These are phyloP conservation scores for Agrilus mali DNA, from an alignment of 2,888 invertebrate genomes.

Conservation along the genomic window DNA sequence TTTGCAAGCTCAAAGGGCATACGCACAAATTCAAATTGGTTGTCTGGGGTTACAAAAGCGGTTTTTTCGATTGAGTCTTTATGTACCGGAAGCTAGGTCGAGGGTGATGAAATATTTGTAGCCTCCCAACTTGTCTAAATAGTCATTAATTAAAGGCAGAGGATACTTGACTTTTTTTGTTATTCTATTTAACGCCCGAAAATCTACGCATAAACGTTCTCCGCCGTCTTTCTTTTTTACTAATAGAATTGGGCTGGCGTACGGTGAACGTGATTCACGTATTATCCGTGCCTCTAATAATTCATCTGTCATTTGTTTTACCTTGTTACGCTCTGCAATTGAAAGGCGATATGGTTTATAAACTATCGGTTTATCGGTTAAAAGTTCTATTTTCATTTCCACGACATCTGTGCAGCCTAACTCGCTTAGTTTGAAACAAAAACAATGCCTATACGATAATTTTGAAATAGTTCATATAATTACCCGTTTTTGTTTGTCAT, in stretches of 20 bases:
- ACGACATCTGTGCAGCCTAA: too few relatives aligned
- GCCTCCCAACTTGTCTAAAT: not conserved
- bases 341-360: not conserved
- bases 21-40: slow-evolving; percentile 9
- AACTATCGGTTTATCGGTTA: too few relatives aligned
- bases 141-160: not conserved
- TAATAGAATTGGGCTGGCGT: not conserved
- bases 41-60: slow-evolving; percentile 9
- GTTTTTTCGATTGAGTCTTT: slow-evolving; percentile 7
- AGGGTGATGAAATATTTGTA: slow-evolving; percentile 5
- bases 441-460: too few relatives aligned
- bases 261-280: not conserved
- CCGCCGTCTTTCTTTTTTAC: slow-evolving; percentile 1
- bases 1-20: slow-evolving; percentile 13
- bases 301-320: not conserved
- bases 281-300: not conserved
- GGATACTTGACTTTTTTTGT: not conserved
- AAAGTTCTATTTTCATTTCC: too few relatives aligned
- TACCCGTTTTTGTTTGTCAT: too few relatives aligned
- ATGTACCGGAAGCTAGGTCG: slow-evolving; percentile 8
- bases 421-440: too few relatives aligned
- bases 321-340: not conserved
- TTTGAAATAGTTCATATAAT: too few relatives aligned
- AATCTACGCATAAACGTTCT: not conserved
- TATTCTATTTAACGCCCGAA: not conserved